phyloP scores from a whole-genome alignment of 30 jellyfish, hydroid and myxozoan genomes.

The Hydra vulgaris region DNA sequence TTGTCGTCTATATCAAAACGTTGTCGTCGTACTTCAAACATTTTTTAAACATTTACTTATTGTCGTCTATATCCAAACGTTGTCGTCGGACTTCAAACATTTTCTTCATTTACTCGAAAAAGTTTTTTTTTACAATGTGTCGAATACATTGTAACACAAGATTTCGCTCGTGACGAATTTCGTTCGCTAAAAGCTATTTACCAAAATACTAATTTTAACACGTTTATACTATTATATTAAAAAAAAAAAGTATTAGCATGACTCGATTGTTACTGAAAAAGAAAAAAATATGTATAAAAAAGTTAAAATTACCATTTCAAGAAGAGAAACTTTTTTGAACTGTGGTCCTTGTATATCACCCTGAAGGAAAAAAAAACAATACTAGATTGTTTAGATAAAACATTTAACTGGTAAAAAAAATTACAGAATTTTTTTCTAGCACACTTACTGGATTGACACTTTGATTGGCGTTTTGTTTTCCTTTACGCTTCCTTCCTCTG shows the following conservation, averaged over 20 bases:
- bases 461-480: not conserved
- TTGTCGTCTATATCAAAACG: no score
- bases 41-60: no score
- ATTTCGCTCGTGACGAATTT: slow-evolving; percentile 84
- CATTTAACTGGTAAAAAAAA: no score
- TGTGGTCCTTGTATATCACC: not conserved
- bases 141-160: slow-evolving; percentile 67
- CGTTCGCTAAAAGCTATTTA: slow-evolving; percentile 69
- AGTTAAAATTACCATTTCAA: slow-evolving; percentile 43
- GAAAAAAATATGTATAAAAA: no score
- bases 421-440: not conserved
- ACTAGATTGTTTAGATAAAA: no score
- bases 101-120: no score
- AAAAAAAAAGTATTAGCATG: no score
- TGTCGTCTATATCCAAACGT: no score
- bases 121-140: slow-evolving; percentile 27
- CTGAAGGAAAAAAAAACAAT: not conserved
- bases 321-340: slow-evolving; percentile 25
- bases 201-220: not conserved
- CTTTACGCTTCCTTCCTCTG: not conserved
- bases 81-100: no score
- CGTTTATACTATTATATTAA: no score
- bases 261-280: no score
- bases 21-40: no score
- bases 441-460: not conserved